Base-by-base conservation (phyloP, 2,113 vertebrate genomes). In the Notothenia rossii region DNA sequence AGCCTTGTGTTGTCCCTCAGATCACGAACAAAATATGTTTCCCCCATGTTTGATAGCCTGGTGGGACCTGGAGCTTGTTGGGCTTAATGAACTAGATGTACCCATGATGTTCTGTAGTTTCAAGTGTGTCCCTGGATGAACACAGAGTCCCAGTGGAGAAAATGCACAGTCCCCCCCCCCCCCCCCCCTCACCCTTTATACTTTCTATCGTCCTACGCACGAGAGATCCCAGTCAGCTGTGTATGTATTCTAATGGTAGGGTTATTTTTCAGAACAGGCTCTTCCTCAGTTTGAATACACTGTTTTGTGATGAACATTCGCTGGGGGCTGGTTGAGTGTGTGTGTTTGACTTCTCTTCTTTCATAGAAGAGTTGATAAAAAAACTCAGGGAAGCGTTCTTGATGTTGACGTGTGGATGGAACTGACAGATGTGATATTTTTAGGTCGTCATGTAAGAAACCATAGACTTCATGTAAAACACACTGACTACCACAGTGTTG, bases 141-240 rank as follows among this genome's bases (percentile, higher is more conserved):
- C 76, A 89, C 56, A 33, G 63, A 88, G 79, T 75, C 86, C 82
- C 86, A 84, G 80, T 1, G 66, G 84, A 89, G 59, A 86, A 71
- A 84, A 85, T 55, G 60, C 55, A 68, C 69, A 54, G 20, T 53
- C 25, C 43, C 25, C 25, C n/a, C 69, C 59, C 49, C 49, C 25
- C n/a, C 25, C 43, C 25, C 25, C n/a, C 69, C 59, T 43, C 49
- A 33, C n/a, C 46, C 11, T 43, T 43, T 61, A 7, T 72, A 64
- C 68, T 76, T 66, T 64, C 49, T 73, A 51, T 75, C 82, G 74
- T 83, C 86, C 83, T 81, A 85, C 78, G 85, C 91, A 86, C 92
- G 89, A 92, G 81, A 79, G 86, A 87, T 79, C 79, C 75, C 86
- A 89, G 71, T 91, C 81, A 84, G 85, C 83, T 91, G 82, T 70